Evolutionary conservation across 2,888 invertebrate genomes (phyloP).

Genomic region (Torymus auratus): DNA sequence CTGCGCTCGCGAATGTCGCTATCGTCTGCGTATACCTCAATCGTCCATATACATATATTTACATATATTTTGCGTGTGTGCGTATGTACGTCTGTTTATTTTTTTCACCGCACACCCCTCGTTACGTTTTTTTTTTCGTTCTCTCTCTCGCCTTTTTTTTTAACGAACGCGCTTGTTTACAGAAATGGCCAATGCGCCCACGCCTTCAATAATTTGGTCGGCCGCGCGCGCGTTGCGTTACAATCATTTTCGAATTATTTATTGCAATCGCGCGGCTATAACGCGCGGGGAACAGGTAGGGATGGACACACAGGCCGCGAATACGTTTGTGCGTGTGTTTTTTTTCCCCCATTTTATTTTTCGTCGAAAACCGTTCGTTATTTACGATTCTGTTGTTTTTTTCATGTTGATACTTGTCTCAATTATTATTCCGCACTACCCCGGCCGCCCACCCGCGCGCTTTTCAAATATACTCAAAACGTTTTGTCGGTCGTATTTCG

Average conservation of each 20-base stretch:
- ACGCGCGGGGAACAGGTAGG: too few species aligned
- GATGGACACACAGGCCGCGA: too few species aligned
- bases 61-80: too few species aligned
- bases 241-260: slow-evolving; percentile 34
- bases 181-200: background rate
- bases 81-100: background rate
- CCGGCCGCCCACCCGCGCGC: background rate
- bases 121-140: background rate
- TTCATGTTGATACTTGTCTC: slow-evolving; percentile 31
- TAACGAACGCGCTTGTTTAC: background rate
- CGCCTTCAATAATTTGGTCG: slow-evolving; percentile 29
- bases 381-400: slow-evolving; percentile 42
- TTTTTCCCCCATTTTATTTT: slow-evolving; percentile 17
- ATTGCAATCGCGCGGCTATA: slow-evolving; percentile 19
- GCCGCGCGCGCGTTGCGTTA: slow-evolving; percentile 1
- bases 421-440: slow-evolving; percentile 19
- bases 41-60: too few species aligned
- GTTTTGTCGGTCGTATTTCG: background rate
- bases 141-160: background rate
- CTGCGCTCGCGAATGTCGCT: background rate
- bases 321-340: background rate
- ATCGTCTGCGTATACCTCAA: too few species aligned
- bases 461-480: slow-evolving; percentile 17
- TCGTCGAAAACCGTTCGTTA: slow-evolving; percentile 15
- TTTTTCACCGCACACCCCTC: background rate